These are phyloP conservation scores for Tribolium castaneum DNA, from an alignment of 1,140 invertebrate genomes.

Conservation along the genomic window DNA sequence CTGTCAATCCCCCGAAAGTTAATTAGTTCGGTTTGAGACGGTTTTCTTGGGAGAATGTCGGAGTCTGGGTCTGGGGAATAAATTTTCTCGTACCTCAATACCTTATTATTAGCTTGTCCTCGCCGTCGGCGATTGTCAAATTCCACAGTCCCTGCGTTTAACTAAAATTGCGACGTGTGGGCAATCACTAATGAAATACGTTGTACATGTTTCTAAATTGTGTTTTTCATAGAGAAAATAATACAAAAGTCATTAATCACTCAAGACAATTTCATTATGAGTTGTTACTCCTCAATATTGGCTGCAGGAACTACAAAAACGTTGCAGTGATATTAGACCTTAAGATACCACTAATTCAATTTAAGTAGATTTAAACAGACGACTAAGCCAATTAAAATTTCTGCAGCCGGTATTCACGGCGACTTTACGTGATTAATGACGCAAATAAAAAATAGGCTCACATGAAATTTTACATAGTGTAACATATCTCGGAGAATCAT, in stretches of 20 bases:
- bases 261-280: background rate
- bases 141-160: slow-evolving; percentile 29
- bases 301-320: background rate
- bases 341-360: background rate
- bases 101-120: slow-evolving; percentile 5
- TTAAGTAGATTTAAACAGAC: background rate
- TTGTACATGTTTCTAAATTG: slow-evolving; percentile 40
- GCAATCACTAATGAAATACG: slow-evolving; percentile 44
- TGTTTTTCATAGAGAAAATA: slow-evolving; percentile 30
- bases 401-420: background rate
- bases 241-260: slow-evolving; percentile 22
- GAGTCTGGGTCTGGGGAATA: background rate
- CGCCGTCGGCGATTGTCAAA: slow-evolving; percentile 14
- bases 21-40: background rate
- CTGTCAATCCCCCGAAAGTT: background rate
- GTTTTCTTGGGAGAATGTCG: background rate
- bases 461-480: slow-evolving; percentile 36
- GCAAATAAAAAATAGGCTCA: slow-evolving; percentile 34
- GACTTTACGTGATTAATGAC: slow-evolving; percentile 18
- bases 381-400: background rate
- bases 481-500: slow-evolving; percentile 37
- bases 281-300: background rate
- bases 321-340: background rate
- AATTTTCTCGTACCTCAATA: background rate
- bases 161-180: slow-evolving; percentile 46